These are phyloP conservation scores for Perca fluviatilis DNA, from an alignment of 2,113 vertebrate species.

Conservation along the genomic window DNA sequence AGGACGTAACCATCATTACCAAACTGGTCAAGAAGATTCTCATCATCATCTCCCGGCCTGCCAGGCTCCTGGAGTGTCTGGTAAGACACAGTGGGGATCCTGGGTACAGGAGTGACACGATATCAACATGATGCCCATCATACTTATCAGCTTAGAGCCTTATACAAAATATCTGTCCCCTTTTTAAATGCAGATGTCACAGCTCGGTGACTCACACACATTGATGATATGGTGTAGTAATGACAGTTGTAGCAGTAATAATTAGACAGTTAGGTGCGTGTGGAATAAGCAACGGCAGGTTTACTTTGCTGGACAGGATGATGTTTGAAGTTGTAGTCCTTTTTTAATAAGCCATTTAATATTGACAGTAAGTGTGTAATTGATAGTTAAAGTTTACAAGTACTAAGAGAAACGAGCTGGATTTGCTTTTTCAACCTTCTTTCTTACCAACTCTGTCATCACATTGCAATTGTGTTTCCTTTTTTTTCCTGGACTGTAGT, in stretches of 20 bases:
- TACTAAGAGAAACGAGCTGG: neutral
- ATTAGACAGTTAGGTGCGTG: slow-evolving; percentile 15
- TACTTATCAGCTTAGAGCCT: neutral
- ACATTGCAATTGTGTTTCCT: neutral
- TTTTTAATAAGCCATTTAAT: neutral
- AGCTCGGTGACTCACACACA: slow-evolving; percentile 13
- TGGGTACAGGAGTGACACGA: neutral
- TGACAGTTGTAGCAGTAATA: slow-evolving; percentile 20
- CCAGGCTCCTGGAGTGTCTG: slow-evolving; percentile 94
- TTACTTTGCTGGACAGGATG: neutral
- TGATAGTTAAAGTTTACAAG: neutral
- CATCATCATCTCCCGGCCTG: slow-evolving; percentile 94
- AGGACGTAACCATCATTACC: slow-evolving; percentile 91
- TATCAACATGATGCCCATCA: neutral
- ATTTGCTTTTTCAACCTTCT: neutral
- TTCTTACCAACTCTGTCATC: neutral
- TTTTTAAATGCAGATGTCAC: slow-evolving; percentile 8
- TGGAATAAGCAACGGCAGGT: neutral
- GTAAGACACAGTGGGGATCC: slow-evolving; percentile 78
- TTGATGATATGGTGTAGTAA: slow-evolving; percentile 28
- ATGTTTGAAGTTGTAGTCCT: neutral
- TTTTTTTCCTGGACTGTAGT: neutral
- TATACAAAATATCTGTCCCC: slow-evolving; percentile 10
- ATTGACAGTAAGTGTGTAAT: neutral
- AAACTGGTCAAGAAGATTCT: slow-evolving; percentile 94